Conservation (phyloP, 2,797 vertebrate genomes). For the Syncerus caffer region DNA sequence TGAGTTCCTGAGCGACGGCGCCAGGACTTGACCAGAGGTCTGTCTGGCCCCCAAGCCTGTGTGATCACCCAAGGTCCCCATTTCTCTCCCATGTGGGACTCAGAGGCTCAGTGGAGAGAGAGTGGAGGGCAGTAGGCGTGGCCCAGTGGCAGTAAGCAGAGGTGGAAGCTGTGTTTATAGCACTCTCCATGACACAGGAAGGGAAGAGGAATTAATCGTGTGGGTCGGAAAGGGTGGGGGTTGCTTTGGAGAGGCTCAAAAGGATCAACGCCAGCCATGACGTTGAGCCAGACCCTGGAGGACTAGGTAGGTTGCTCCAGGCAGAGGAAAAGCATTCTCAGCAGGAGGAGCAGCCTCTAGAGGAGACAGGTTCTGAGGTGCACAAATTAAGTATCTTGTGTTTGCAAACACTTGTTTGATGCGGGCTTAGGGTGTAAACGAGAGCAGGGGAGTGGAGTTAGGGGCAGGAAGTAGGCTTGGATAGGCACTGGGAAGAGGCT, state of each 20-base stretch:
- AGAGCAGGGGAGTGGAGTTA: not conserved
- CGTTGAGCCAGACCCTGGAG: not conserved
- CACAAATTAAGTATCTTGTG: not conserved
- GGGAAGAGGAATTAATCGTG: not conserved
- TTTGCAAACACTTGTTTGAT: not conserved
- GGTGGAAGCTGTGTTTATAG: not conserved
- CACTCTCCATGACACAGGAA: not conserved
- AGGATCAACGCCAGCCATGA: not conserved
- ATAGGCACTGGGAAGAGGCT: not conserved
- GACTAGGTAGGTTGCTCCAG: not conserved
- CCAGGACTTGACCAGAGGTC: too few species aligned
- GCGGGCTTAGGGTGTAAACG: accelerated
- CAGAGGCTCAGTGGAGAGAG: not conserved
- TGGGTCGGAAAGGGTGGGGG: not conserved
- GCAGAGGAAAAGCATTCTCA: not conserved
- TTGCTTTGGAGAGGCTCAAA: not conserved
- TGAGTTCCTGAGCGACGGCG: accelerated
- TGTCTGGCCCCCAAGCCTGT: not conserved
- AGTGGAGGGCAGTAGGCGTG: accelerated
- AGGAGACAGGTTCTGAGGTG: not conserved
- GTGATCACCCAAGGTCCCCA: accelerated
- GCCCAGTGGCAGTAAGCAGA: accelerated
- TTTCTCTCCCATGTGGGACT: accelerated
- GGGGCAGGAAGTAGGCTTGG: not conserved
- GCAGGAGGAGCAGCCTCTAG: not conserved